Conservation (phyloP, 2,797 vertebrate species). For the Alca torda region DNA sequence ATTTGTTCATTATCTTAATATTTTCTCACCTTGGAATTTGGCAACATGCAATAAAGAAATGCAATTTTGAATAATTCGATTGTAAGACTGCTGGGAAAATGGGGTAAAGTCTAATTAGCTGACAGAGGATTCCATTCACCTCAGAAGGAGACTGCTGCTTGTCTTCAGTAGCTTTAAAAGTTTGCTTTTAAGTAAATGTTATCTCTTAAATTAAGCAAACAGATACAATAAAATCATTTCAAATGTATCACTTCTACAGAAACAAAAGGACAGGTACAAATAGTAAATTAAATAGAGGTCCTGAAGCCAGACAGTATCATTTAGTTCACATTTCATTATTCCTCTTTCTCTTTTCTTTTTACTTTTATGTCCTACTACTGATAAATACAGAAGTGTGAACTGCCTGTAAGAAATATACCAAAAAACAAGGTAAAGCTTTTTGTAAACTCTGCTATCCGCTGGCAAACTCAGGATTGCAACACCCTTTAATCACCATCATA, state of each 20-base stretch:
- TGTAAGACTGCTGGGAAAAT: conserved; percentile 46
- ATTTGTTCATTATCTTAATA: conserved; percentile 83
- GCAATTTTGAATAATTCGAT: conserved; percentile 62
- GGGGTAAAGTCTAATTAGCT: conserved; percentile 24
- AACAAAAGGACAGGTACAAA: neutral
- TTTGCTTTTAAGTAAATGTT: neutral
- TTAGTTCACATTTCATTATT: neutral
- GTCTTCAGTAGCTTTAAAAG: neutral
- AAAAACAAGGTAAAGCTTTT: neutral
- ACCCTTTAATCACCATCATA: neutral
- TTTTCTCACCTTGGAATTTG: conserved; percentile 77
- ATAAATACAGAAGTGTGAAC: neutral
- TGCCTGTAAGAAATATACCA: neutral
- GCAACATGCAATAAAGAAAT: conserved; percentile 62
- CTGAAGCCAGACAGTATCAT: neutral
- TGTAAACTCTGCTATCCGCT: neutral
- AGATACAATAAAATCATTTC: neutral
- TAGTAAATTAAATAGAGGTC: neutral
- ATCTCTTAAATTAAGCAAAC: neutral
- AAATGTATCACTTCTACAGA: neutral
- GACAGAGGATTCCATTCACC: neutral
- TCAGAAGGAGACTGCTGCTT: neutral
- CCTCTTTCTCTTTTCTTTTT: neutral
- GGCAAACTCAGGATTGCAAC: neutral
- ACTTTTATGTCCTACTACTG: neutral